Percentiles rank a stretch among this genome's conserved stretches.
Conservation (phyloP, 2,888 invertebrate genomes). For the Tipula unca region DNA sequence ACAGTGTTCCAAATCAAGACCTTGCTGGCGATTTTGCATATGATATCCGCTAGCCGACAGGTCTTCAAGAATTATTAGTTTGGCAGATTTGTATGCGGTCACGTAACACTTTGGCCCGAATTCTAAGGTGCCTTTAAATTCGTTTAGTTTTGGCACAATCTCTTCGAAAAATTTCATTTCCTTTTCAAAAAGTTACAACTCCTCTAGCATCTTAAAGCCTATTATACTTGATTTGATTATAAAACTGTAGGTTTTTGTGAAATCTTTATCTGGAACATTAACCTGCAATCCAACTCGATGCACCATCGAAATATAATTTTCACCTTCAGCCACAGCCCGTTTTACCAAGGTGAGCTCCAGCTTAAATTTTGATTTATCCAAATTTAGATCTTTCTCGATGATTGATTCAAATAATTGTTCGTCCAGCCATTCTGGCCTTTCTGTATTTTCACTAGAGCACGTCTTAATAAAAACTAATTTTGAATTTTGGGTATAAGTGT, state of each 20-base stretch:
- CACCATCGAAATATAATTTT: not conserved
- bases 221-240: not conserved
- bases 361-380: not conserved
- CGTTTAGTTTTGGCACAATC: not conserved
- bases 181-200: not conserved
- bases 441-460: not conserved
- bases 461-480: not conserved
- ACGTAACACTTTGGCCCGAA: not conserved
- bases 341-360: not conserved
- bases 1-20: not conserved
- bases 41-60: not conserved
- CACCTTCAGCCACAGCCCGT: not conserved
- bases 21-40: not conserved
- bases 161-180: not conserved
- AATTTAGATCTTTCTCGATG: not conserved
- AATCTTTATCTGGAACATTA: not conserved
- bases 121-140: not conserved
- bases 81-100: not conserved
- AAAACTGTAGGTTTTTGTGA: not conserved
- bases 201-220: not conserved
- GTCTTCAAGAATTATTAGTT: not conserved
- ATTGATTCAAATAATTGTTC: not conserved
- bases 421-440: not conserved
- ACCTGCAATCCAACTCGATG: not conserved
- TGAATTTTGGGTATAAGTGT: not conserved